Evolutionary conservation across 2,797 vertebrate species (phyloP).

Genomic region (Loris lydekkerianus): DNA sequence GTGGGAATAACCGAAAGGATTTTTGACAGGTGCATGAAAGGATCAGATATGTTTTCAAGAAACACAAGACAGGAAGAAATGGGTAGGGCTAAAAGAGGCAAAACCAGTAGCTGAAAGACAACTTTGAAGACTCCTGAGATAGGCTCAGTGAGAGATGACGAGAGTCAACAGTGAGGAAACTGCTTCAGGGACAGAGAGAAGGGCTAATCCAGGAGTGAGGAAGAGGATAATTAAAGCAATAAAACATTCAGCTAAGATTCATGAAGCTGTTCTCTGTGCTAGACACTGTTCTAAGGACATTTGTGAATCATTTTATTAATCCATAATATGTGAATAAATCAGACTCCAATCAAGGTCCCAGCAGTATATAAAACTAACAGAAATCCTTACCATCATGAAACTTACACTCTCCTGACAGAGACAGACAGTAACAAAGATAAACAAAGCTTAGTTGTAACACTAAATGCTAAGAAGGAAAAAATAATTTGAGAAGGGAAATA

Average conservation of each 20-base stretch:
- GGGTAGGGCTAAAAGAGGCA: neutral
- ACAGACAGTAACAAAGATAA: neutral
- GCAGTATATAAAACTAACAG: neutral
- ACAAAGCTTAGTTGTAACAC: neutral
- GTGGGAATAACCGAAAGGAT: neutral
- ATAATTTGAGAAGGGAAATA: neutral
- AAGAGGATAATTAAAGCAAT: neutral
- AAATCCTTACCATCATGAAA: neutral
- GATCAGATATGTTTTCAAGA: neutral
- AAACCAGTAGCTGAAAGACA: neutral
- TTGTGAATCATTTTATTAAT: neutral
- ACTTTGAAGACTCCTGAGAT: neutral
- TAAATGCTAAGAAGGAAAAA: neutral
- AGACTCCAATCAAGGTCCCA: neutral
- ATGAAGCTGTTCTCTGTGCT: neutral
- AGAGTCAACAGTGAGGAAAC: neutral
- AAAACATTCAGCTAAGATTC: neutral
- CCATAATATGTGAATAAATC: neutral
- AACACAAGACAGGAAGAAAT: neutral
- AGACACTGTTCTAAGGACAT: neutral
- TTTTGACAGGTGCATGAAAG: neutral
- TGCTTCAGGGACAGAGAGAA: neutral
- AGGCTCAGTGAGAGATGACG: neutral
- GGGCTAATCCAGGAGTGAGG: no score
- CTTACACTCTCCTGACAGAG: neutral